Conservation (phyloP, 2,113 vertebrate genomes). For the Cyanoramphus novaezelandiae region DNA sequence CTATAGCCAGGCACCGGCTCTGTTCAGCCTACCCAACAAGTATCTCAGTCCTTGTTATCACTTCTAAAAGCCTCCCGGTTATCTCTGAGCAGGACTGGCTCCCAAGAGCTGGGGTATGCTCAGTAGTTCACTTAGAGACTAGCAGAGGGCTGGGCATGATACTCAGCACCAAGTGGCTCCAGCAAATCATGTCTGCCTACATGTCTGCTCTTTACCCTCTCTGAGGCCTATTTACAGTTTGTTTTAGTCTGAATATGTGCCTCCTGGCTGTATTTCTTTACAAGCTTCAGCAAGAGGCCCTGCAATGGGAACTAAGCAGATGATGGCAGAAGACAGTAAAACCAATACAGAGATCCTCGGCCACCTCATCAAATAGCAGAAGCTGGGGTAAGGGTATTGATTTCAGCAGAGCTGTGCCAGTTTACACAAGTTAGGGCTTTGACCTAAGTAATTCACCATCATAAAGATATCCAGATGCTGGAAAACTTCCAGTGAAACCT, state of each 20-base stretch:
- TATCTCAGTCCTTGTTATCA: fast-evolving
- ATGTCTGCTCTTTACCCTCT: background rate
- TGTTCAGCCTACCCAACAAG: background rate
- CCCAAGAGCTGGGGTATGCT: fast-evolving
- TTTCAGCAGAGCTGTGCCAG: slow-evolving; percentile 31
- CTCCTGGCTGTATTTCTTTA: background rate
- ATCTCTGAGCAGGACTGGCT: background rate
- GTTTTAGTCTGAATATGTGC: background rate
- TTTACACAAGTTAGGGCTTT: background rate
- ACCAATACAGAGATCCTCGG: background rate
- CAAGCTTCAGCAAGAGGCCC: background rate
- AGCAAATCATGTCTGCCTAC: background rate
- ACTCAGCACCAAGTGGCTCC: background rate
- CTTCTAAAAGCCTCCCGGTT: background rate
- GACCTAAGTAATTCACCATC: background rate
- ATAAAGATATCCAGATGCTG: slow-evolving; percentile 30
- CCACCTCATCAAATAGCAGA: slow-evolving; percentile 15
- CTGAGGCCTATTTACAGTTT: background rate
- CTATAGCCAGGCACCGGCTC: background rate
- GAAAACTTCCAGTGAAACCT: slow-evolving; percentile 7
- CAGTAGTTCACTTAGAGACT: fast-evolving
- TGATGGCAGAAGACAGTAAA: slow-evolving; percentile 5
- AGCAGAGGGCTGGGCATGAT: background rate
- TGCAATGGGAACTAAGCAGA: background rate
- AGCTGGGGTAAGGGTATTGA: background rate